These are phyloP conservation scores for Peromyscus aztecus DNA, from an alignment of 2,797 vertebrate genomes.

Conservation along the genomic window DNA sequence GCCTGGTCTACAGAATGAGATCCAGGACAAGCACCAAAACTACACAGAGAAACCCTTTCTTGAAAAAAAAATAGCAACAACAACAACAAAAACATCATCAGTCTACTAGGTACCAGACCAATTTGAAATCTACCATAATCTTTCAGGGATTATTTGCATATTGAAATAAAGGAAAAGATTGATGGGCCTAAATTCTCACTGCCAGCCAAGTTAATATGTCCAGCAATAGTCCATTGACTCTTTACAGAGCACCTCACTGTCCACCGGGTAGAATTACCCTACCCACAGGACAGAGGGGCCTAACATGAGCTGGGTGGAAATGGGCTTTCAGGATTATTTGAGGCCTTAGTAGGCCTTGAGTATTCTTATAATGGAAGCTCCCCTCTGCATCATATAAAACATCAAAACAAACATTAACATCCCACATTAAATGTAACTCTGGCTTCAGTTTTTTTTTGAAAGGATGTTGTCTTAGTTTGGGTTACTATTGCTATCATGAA, in stretches of 20 bases:
- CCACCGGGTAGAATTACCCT: background rate
- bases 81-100: background rate
- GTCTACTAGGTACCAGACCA: background rate
- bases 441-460: background rate
- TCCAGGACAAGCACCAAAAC: too few relatives aligned
- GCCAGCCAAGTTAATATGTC: background rate
- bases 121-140: background rate
- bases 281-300: background rate
- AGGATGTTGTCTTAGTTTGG: background rate
- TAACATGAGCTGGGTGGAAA: background rate
- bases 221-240: background rate
- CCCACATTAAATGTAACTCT: slow-evolving; percentile 33
- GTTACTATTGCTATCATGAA: background rate
- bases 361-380: background rate
- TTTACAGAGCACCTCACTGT: background rate
- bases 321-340: background rate
- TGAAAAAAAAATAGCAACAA: too few relatives aligned
- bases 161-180: background rate
- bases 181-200: background rate
- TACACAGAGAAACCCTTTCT: too few relatives aligned
- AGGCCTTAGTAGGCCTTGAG: background rate
- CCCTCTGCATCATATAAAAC: background rate
- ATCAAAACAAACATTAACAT: slow-evolving; percentile 2
- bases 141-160: background rate
- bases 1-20: too few relatives aligned